phyloP scores from a whole-genome alignment of 2,888 invertebrate species.

The Aspidiotus destructor region DNA sequence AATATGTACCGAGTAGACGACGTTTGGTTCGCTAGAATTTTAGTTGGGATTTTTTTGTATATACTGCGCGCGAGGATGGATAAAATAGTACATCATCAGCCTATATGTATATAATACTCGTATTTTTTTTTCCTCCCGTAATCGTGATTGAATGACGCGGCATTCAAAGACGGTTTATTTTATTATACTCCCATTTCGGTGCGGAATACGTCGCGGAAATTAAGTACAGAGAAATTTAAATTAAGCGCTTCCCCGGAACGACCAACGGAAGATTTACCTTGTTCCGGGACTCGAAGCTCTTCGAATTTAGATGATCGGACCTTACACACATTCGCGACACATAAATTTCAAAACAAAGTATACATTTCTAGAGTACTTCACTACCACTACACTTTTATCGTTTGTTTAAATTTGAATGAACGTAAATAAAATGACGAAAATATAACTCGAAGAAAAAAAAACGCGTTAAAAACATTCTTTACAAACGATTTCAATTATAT shows the following conservation, averaged over 20 bases:
- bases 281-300: no score
- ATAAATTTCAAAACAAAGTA: no score
- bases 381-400: background rate
- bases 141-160: constrained; percentile 2
- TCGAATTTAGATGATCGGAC: no score
- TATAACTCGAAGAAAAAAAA: background rate
- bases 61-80: no score
- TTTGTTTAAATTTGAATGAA: background rate
- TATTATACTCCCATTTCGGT: background rate
- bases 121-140: background rate
- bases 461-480: constrained; percentile 21
- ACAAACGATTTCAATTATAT: constrained; percentile 29
- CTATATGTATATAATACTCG: no score
- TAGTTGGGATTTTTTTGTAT: background rate
- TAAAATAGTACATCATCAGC: no score
- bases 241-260: no score
- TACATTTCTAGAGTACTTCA: no score
- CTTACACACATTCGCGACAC: no score
- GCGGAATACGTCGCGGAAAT: background rate
- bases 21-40: background rate
- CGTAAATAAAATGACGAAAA: no score
- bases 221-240: background rate
- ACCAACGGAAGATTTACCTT: no score
- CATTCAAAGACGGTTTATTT: background rate
- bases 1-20: background rate